Evolutionary conservation across 2,113 vertebrate genomes (phyloP).

Genomic region (Nesogale talazaci): DNA sequence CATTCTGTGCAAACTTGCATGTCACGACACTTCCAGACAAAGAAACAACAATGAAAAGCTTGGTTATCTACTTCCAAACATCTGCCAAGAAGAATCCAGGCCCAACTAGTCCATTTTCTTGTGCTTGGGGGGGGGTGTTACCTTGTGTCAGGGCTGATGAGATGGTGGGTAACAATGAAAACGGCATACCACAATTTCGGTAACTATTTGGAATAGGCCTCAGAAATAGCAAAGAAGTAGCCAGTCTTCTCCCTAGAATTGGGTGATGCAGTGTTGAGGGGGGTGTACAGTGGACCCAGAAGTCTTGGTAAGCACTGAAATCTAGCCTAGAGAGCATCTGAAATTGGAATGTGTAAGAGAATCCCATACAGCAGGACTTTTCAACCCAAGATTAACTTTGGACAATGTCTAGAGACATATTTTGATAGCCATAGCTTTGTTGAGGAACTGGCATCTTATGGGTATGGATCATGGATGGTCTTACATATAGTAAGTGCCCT

Average conservation of each 20-base stretch:
- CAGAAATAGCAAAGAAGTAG: neutral
- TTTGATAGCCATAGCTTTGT: neutral
- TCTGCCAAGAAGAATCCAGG: neutral
- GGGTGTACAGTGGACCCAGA: neutral
- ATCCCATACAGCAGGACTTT: neutral
- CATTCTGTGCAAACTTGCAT: neutral
- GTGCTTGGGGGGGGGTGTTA: neutral
- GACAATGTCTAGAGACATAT: neutral
- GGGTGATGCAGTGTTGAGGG: neutral
- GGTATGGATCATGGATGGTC: neutral
- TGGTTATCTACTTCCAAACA: neutral
- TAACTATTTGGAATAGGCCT: neutral
- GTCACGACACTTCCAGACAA: neutral
- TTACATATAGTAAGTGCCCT: neutral
- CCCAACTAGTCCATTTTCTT: neutral
- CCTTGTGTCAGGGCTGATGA: neutral
- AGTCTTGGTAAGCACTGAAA: neutral
- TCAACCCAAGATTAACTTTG: neutral
- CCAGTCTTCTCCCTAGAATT: neutral
- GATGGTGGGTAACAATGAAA: neutral
- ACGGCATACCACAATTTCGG: neutral
- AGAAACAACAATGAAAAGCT: neutral
- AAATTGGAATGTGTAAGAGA: neutral
- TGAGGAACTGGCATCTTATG: neutral
- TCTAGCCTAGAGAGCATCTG: neutral